These are phyloP conservation scores for Drosophila navojoa DNA, from an alignment of 1,140 invertebrate species.

Conservation along the genomic window DNA sequence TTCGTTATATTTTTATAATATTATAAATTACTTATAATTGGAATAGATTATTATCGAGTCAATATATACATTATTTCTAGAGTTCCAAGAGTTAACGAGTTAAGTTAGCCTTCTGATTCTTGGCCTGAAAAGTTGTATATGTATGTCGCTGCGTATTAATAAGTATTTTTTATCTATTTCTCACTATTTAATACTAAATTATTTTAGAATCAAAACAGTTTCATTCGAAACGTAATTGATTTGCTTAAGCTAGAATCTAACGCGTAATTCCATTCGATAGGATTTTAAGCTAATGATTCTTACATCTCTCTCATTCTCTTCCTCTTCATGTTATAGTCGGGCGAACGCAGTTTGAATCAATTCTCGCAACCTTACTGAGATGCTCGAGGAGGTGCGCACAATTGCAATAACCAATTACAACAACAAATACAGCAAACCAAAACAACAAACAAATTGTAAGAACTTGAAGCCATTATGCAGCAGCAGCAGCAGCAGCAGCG, in stretches of 20 bases:
- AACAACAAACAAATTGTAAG: conserved; percentile 60
- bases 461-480: conserved; percentile 62
- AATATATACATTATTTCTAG: no score
- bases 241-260: neutral
- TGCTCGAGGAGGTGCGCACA: conserved; percentile 56
- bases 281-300: neutral
- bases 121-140: no score
- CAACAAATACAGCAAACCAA: conserved; percentile 55
- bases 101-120: no score
- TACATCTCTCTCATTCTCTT: neutral
- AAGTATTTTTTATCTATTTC: no score
- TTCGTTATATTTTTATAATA: no score
- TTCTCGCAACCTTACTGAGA: conserved; percentile 83
- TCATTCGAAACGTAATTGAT: neutral
- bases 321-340: conserved; percentile 28
- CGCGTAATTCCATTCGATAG: neutral
- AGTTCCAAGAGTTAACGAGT: no score
- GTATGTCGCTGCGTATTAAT: no score
- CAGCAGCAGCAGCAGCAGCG: conserved; percentile 54
- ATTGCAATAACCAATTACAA: conserved; percentile 64
- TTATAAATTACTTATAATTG: no score
- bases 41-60: no score
- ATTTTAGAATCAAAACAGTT: neutral
- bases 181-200: no score
- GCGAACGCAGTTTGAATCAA: conserved; percentile 76